Evolutionary conservation across 2,797 vertebrate genomes (phyloP).

Genomic region (Eptatretus atami): DNA sequence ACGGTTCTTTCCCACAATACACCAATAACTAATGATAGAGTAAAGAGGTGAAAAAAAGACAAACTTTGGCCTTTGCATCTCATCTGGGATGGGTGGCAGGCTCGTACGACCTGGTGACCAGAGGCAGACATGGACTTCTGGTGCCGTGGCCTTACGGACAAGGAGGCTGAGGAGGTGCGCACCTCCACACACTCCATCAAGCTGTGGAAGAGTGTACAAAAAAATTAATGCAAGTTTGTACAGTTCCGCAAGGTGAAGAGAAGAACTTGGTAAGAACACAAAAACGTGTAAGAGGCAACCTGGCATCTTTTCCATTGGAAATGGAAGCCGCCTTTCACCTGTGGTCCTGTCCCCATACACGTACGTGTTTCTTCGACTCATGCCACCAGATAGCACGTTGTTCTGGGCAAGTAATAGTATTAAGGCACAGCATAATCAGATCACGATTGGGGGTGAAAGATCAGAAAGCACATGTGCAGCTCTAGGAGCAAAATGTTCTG

Average conservation of each 20-base stretch:
- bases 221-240: neutral
- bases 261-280: no score
- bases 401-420: constrained; percentile 17
- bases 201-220: neutral
- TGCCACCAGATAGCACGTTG: constrained; percentile 50
- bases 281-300: constrained; percentile 15
- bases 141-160: constrained; percentile 50
- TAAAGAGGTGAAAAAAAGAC: no score
- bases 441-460: neutral
- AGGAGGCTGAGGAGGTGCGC: constrained; percentile 30
- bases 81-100: constrained; percentile 52
- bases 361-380: constrained; percentile 61
- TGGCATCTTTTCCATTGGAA: constrained; percentile 71
- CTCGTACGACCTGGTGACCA: constrained; percentile 62
- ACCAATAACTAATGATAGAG: no score
- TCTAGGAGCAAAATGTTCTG: neutral
- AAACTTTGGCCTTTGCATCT: no score
- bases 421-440: constrained; percentile 3
- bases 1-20: no score
- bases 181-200: constrained; percentile 14
- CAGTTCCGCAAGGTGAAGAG: no score
- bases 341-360: constrained; percentile 52
- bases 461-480: neutral
- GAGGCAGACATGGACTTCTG: constrained; percentile 95
- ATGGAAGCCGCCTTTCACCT: constrained; percentile 37